These are phyloP conservation scores for Sclerurus mexicanus DNA, from an alignment of 2,113 vertebrate genomes.

Conservation along the genomic window DNA sequence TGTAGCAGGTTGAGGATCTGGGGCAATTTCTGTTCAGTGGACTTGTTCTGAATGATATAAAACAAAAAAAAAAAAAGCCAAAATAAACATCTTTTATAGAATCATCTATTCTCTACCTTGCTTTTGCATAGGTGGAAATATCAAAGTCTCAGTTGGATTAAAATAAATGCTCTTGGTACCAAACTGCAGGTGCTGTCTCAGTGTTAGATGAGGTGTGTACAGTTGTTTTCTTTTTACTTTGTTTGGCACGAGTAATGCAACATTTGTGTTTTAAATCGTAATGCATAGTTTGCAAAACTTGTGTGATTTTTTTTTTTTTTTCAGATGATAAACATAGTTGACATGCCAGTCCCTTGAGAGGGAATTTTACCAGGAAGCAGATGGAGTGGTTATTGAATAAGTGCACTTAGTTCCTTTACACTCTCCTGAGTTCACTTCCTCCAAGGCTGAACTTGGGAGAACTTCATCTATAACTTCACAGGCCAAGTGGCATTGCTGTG, in stretches of 20 bases:
- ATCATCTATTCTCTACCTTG: not conserved
- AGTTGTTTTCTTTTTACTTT: not conserved
- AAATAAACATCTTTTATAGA: not conserved
- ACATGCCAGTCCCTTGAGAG: not conserved
- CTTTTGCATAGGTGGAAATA: not conserved
- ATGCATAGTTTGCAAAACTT: not conserved
- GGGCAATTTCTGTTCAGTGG: not conserved
- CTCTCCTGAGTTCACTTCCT: not conserved
- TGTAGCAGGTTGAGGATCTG: not conserved
- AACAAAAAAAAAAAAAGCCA: accelerated
- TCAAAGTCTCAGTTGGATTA: accelerated
- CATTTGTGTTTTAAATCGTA: not conserved
- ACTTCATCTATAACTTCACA: not conserved
- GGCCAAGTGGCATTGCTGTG: not conserved
- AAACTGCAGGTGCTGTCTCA: not conserved
- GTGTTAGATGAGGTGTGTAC: accelerated
- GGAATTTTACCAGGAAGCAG: not conserved
- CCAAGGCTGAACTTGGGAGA: not conserved
- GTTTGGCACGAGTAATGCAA: not conserved
- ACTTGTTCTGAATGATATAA: not conserved
- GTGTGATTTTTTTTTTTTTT: not conserved
- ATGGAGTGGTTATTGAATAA: not conserved
- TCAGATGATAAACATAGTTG: not conserved
- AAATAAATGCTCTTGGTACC: not conserved
- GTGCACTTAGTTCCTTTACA: not conserved